phyloP scores from a whole-genome alignment of 2,888 invertebrate genomes.

The Morpho achilles region DNA sequence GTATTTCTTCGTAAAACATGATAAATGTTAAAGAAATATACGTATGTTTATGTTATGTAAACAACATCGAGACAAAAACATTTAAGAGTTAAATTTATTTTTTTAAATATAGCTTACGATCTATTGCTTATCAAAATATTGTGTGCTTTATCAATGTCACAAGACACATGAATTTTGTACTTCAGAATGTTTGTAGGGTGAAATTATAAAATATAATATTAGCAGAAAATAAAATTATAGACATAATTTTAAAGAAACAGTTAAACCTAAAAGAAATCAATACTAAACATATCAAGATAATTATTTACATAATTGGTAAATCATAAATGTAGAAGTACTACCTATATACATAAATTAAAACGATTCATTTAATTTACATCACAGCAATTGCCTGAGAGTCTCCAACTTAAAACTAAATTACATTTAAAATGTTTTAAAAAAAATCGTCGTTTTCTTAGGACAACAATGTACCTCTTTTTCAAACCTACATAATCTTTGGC shows the following conservation, averaged over 20 bases:
- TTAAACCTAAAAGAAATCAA: slow-evolving; percentile 10
- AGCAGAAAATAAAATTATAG: slow-evolving; percentile 1
- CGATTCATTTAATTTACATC: slow-evolving; percentile 62
- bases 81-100: slow-evolving; percentile 20
- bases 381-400: slow-evolving; percentile 75
- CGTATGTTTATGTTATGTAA: background rate
- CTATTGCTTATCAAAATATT: slow-evolving; percentile 23
- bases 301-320: slow-evolving; percentile 17
- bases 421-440: slow-evolving; percentile 20
- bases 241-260: background rate
- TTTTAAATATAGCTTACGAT: slow-evolving; percentile 12
- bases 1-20: background rate
- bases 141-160: slow-evolving; percentile 25
- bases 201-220: background rate
- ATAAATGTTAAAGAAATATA: background rate
- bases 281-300: background rate
- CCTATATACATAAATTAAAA: slow-evolving; percentile 41
- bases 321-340: slow-evolving; percentile 27
- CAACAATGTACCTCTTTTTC: slow-evolving; percentile 35
- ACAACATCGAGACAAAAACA: slow-evolving; percentile 10
- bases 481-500: slow-evolving; percentile 69
- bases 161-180: slow-evolving; percentile 58
- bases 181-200: slow-evolving; percentile 24
- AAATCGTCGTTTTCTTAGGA: slow-evolving; percentile 31
- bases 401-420: slow-evolving; percentile 55